Evolutionary conservation across 2,797 vertebrate species (phyloP).

Genomic region (Phataginus tetradactyla): DNA sequence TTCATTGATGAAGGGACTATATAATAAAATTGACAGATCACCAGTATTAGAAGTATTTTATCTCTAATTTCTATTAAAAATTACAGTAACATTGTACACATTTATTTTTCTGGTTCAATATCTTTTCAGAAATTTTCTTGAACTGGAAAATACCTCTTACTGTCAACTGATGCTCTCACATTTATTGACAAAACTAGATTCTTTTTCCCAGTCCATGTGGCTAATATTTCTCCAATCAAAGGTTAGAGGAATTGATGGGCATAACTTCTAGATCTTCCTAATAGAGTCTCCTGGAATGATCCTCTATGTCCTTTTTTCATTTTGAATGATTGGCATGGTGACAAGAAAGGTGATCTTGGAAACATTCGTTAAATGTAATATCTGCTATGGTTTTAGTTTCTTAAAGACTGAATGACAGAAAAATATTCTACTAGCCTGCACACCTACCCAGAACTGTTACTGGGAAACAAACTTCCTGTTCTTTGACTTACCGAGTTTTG

Average conservation of each 20-base stretch:
- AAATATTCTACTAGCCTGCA: not conserved
- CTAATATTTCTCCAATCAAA: not conserved
- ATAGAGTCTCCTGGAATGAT: not conserved
- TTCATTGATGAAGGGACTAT: not conserved
- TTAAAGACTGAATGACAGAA: not conserved
- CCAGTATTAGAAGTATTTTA: not conserved
- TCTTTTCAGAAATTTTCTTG: not conserved
- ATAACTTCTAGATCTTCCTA: not conserved
- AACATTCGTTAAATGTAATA: not conserved
- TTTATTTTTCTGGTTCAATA: not conserved
- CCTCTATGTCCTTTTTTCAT: not conserved
- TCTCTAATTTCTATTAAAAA: not conserved
- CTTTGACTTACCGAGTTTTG: not conserved
- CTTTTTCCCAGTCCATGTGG: not conserved
- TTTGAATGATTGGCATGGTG: not conserved
- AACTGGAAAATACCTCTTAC: not conserved
- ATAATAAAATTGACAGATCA: not conserved
- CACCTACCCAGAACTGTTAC: not conserved
- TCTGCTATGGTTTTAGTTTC: not conserved
- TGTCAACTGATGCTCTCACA: not conserved
- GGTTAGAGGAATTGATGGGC: accelerated
- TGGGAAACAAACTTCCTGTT: not conserved
- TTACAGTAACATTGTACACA: not conserved
- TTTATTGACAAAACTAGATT: not conserved
- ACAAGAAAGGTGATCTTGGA: not conserved